These are phyloP conservation scores for Carterocephalus palaemon DNA, from an alignment of 2,888 invertebrate genomes.

Conservation along the genomic window DNA sequence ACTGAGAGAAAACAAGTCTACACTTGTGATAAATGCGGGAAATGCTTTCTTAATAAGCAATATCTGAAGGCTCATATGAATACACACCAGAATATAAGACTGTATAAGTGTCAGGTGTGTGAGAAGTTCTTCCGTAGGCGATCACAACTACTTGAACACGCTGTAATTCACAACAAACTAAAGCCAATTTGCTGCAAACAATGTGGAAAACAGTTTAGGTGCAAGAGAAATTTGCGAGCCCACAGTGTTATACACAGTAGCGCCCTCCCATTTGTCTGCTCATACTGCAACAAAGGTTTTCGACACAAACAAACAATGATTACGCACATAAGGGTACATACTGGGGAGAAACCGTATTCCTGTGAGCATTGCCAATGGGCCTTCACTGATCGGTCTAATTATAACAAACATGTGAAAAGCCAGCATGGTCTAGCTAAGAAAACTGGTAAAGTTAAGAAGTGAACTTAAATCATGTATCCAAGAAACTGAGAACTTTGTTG, in stretches of 20 bases:
- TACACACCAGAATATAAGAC: constrained; percentile 49
- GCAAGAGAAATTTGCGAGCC: constrained; percentile 70
- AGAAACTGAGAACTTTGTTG: not conserved
- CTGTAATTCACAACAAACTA: constrained; percentile 43
- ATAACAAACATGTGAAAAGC: constrained; percentile 87
- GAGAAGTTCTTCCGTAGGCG: constrained; percentile 45
- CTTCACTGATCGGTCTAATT: constrained; percentile 88
- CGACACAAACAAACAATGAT: constrained; percentile 83
- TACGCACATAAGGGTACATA: constrained; percentile 83
- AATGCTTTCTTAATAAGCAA: constrained; percentile 47
- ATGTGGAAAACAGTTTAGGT: constrained; percentile 47
- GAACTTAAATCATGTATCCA: not conserved
- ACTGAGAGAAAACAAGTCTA: constrained; percentile 59
- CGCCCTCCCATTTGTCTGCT: constrained; percentile 83
- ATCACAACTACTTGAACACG: constrained; percentile 43
- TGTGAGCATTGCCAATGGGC: constrained; percentile 82
- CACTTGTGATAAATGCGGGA: too few species aligned
- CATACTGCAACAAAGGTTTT: constrained; percentile 84
- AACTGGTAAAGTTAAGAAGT: constrained; percentile 34
- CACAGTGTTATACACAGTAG: constrained; percentile 86
- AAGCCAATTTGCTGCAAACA: constrained; percentile 52
- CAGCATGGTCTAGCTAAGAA: constrained; percentile 75
- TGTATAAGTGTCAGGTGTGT: constrained; percentile 59
- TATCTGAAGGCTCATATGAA: constrained; percentile 45
- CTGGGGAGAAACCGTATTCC: constrained; percentile 83